Base-by-base conservation (phyloP, 2,113 vertebrate species). In the Pachycephala philippinensis region DNA sequence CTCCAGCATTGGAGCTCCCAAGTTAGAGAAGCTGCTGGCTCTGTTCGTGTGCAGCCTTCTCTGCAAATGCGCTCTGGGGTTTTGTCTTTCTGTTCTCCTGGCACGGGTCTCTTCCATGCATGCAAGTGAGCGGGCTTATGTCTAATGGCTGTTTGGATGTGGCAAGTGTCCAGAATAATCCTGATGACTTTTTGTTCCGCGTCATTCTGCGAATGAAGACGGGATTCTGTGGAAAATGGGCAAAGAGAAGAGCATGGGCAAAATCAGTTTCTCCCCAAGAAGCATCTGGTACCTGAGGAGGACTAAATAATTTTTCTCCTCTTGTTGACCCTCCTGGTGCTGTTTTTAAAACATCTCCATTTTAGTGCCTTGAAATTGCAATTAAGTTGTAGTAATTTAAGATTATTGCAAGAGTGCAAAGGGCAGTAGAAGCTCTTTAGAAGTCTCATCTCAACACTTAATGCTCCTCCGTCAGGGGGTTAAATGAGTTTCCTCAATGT, bases 401-500 rank as follows among this genome's bases (percentile, higher is more conserved):
- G 97, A 96, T 98, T 97, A 97, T 95, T 97, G 94, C 82, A 21
- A 93, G 68, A 88, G 95, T 95, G 93, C 93, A 98, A 87, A 97
- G 97, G 96, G 94, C 90, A 95, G 49, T 53, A 69, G 97, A 96
- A 95, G 96, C 97, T 97, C 97, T 97, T 97, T 97, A 90, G 97
- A 96, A 97, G 96, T 90, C 96, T 97, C 94, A 84, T 97, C 92
- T 97, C 96, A 89, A 91, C 85, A 90, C 92, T 96, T 97, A 97
- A 96, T 97, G 95, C 95, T 95, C 90, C 90, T 95, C 94, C 93
- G 91, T 97, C 95, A 86, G 96, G 95, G 97, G 97, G 97, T 98
- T 98, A 98, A 98, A 98, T 97, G 96, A 98, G 97, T 98, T 98
- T 97, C 97, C 94, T 97, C 95, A 39, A n/a, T 94, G 94, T 23